phyloP scores from a whole-genome alignment of 2,797 vertebrate species.

The Anguilla pacifica region DNA sequence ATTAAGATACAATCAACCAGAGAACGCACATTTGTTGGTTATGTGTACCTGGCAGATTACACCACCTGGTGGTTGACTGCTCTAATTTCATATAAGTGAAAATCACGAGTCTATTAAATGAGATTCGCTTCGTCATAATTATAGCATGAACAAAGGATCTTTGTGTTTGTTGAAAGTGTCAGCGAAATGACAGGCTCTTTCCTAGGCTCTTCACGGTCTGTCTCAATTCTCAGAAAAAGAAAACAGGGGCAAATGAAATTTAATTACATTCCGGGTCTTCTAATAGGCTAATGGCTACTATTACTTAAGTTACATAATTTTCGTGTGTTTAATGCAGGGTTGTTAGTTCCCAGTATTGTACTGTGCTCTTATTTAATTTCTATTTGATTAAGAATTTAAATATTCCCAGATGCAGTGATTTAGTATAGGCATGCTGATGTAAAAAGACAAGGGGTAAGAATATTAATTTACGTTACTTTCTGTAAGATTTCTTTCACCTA shows the following conservation, averaged over 20 bases:
- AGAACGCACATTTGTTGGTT: background rate
- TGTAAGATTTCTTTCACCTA: background rate
- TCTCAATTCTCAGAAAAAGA: background rate
- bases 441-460: too few relatives aligned
- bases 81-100: constrained; percentile 27
- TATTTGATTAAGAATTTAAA: background rate
- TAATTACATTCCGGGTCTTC: background rate
- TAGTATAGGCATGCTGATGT: background rate
- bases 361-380: background rate
- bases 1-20: too few relatives aligned
- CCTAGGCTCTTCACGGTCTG: too few relatives aligned
- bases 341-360: background rate
- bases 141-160: background rate
- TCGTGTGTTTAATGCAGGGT: background rate
- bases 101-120: background rate
- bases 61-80: constrained; percentile 40
- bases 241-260: background rate
- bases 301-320: background rate
- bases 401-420: background rate
- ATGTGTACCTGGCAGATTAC: constrained; percentile 2
- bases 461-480: background rate
- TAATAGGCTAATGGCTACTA: background rate
- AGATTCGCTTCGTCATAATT: background rate
- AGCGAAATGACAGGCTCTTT: background rate
- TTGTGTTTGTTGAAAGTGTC: background rate